Evolutionary conservation across 92 coral and sea anemone genomes (phyloP), one percentile per base, ranked within the genome.

Genomic region (Parazoanthus atlanticus): DNA sequence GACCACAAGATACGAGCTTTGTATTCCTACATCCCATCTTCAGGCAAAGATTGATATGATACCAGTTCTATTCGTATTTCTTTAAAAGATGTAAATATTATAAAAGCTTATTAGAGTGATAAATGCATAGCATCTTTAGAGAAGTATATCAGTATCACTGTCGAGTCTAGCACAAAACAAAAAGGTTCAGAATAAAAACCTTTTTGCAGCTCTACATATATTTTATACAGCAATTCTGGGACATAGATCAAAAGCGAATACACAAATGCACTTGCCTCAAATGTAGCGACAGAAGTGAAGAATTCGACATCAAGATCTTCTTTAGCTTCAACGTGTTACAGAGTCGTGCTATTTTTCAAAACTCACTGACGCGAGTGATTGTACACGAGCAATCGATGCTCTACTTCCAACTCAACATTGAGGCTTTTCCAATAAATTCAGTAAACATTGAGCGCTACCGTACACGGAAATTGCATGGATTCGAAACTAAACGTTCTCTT

Each of bases 251-350:
- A 79, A 79, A 79, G 83, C n/a, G 69, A 80, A 29, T 16, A 7
- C 28, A 82, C 1, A 19, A 17, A 13, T 28, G 49, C 25, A 64
- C 75, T 82, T 82, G 75, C 86, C 86, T 82, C 33, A 81, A 56
- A 56, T 32, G 34, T 31, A 61, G 71, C 74, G 73, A 61, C 86
- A 82, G 86, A 82, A 64, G n/a, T 5, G 33, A 61, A 65, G 58
- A 66, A 82, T 82, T 82, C 86, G 19, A 15, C 17, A 36, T 36
- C 19, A 58, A 64, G 29, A 30, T 38, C 32, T 6, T 38, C 70
- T 65, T 40, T 65, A 23, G 34, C 34, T 82, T 29, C 38, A 21
- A n/a, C 56, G 33, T 65, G 52, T n/a, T 65, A 38, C 31, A 13
- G 52, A 61, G 26, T 25, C 30, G 56, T 34, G 28, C 6, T 25